Evolutionary conservation across 2,113 vertebrate genomes (phyloP).

Genomic region (Cyprinodon brontotheroides): DNA sequence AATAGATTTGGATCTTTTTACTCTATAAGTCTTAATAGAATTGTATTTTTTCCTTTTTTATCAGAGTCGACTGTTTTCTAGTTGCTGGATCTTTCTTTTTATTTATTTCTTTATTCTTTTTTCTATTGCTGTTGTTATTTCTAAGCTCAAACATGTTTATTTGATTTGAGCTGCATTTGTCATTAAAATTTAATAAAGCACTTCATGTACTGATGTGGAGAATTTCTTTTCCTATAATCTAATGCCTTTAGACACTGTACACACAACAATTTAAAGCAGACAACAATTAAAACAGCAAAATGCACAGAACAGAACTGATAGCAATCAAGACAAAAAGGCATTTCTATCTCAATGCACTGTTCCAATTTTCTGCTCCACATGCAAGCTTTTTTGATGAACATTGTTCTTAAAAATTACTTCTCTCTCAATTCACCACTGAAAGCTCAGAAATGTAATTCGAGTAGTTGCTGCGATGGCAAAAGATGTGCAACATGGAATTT

Average conservation of each 20-base stretch:
- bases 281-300: not conserved
- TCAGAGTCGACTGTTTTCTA: no score
- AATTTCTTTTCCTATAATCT: not conserved
- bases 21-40: no score
- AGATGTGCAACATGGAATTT: constrained; percentile 56
- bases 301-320: constrained; percentile 1
- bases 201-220: not conserved
- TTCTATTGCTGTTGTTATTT: not conserved
- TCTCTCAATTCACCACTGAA: constrained; percentile 43
- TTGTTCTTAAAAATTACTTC: constrained; percentile 48
- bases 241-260: not conserved
- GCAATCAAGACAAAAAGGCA: constrained; percentile 28
- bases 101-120: not conserved
- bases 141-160: not conserved
- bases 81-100: not conserved
- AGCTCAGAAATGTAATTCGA: constrained; percentile 54
- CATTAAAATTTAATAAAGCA: not conserved
- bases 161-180: not conserved
- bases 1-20: no score
- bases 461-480: constrained; percentile 60
- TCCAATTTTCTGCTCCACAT: constrained; percentile 37
- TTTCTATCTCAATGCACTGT: constrained; percentile 19
- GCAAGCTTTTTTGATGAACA: constrained; percentile 46
- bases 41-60: no score
- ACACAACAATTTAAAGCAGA: not conserved